Evolutionary conservation across 2,888 invertebrate genomes (phyloP).

Genomic region (Noctua pronuba): DNA sequence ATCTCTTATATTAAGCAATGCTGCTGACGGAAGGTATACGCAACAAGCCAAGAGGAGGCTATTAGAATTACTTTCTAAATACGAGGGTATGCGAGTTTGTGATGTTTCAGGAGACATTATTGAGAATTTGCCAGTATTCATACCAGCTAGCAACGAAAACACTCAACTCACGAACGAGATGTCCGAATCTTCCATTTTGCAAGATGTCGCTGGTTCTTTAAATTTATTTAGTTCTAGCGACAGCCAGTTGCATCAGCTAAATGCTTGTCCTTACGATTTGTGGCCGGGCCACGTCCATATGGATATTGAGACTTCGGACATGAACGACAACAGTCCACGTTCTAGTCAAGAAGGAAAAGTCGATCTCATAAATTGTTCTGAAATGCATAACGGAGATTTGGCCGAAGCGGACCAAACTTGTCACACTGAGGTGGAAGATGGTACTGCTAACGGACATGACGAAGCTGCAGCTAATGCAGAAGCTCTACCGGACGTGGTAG

Average conservation of each 20-base stretch:
- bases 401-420: constrained; percentile 95
- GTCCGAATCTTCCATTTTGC: constrained; percentile 81
- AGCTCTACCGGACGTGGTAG: constrained; percentile 86
- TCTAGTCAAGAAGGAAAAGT: constrained; percentile 86
- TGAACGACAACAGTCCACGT: constrained; percentile 79
- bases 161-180: constrained; percentile 75
- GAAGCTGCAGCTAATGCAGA: constrained; percentile 77
- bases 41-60: constrained; percentile 82
- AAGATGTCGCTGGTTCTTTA: constrained; percentile 87
- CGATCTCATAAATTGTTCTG: constrained; percentile 86
- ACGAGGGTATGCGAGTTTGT: constrained; percentile 84
- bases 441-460: constrained; percentile 66
- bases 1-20: constrained; percentile 84
- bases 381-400: constrained; percentile 93
- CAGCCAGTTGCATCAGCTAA: constrained; percentile 82
- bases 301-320: constrained; percentile 79
- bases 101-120: constrained; percentile 85
- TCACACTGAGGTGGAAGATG: constrained; percentile 79
- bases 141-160: constrained; percentile 73
- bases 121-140: constrained; percentile 80
- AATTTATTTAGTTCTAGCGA: constrained; percentile 85
- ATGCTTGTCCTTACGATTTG: constrained; percentile 84
- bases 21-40: constrained; percentile 80
- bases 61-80: constrained; percentile 82
- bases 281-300: constrained; percentile 85